phyloP scores from a whole-genome alignment of 2,888 invertebrate genomes.

The Seladonia tumulorum region DNA sequence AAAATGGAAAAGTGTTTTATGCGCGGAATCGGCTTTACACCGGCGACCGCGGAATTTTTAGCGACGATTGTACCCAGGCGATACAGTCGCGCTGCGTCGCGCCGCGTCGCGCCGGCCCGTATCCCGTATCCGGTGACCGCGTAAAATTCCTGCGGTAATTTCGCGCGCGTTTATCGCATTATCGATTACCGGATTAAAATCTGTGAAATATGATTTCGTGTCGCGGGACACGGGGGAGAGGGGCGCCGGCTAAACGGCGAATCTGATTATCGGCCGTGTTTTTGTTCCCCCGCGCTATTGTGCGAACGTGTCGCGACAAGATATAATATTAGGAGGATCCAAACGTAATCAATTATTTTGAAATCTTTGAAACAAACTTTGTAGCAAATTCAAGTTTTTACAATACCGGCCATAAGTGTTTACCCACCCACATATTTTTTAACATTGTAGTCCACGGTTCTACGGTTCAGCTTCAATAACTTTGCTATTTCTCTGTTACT shows the following conservation, averaged over 20 bases:
- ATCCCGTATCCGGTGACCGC: slow-evolving; percentile 39
- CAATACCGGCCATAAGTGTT: too few species aligned
- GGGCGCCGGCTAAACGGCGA: slow-evolving; percentile 59
- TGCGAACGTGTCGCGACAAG: slow-evolving; percentile 66
- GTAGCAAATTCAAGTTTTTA: too few species aligned
- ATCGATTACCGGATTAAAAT: slow-evolving; percentile 73
- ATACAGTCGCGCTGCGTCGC: background rate
- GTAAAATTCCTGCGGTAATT: slow-evolving; percentile 71
- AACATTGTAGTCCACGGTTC: too few species aligned
- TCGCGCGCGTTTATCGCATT: slow-evolving; percentile 69
- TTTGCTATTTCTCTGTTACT: too few species aligned
- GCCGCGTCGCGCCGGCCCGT: background rate
- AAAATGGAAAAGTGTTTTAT: slow-evolving; percentile 48
- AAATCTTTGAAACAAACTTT: too few species aligned
- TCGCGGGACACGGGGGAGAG: background rate
- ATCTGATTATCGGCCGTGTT: slow-evolving; percentile 71
- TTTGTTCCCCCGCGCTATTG: slow-evolving; percentile 65
- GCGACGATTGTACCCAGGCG: slow-evolving; percentile 36
- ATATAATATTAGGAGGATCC: background rate
- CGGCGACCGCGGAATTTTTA: slow-evolving; percentile 38
- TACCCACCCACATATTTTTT: too few species aligned
- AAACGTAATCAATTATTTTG: too few species aligned
- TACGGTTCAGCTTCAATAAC: too few species aligned
- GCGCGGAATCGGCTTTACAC: slow-evolving; percentile 50
- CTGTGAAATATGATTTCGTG: slow-evolving; percentile 72